Percentiles rank a stretch among this genome's conserved stretches.
Evolutionary conservation across 2,888 invertebrate genomes (phyloP).

Genomic region (Scelioninae gen. 1): DNA sequence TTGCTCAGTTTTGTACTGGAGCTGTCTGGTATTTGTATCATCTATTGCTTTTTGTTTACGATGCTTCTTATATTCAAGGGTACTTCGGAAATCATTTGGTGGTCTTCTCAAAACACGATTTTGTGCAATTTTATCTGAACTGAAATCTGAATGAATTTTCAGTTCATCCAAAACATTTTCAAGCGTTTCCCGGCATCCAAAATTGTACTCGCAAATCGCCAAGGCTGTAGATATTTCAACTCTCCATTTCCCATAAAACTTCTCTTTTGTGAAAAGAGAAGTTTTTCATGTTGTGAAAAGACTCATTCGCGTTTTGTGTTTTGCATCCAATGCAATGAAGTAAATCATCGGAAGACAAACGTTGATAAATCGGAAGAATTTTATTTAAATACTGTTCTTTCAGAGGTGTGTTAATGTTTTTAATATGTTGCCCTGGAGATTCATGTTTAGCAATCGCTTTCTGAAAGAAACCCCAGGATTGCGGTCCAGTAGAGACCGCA

Average conservation of each 20-base stretch:
- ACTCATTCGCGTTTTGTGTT: slow-evolving; percentile 35
- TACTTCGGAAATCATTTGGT: slow-evolving; percentile 16
- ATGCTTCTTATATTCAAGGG: slow-evolving; percentile 10
- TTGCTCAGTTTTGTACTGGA: slow-evolving; percentile 17
- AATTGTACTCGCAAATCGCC: slow-evolving; percentile 36
- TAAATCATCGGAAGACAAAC: too few species aligned
- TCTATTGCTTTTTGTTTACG: slow-evolving; percentile 12
- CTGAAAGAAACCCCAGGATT: too few species aligned
- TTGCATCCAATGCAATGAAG: slow-evolving; percentile 13
- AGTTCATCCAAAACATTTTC: slow-evolving; percentile 17
- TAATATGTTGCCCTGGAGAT: too few species aligned
- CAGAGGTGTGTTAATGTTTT: too few species aligned
- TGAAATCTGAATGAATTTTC: slow-evolving; percentile 6
- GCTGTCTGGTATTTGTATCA: slow-evolving; percentile 11
- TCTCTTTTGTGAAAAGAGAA: slow-evolving; percentile 32
- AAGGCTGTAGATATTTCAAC: slow-evolving; percentile 28
- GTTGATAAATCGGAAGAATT: too few species aligned
- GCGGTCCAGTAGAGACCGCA: not conserved
- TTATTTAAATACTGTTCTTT: too few species aligned
- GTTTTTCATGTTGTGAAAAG: slow-evolving; percentile 24
- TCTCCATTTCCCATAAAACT: slow-evolving; percentile 25
- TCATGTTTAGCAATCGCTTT: too few species aligned
- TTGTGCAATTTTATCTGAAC: slow-evolving; percentile 18
- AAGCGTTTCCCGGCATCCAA: slow-evolving; percentile 14
- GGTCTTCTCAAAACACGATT: slow-evolving; percentile 13